Evolutionary conservation across 1,140 invertebrate genomes (phyloP), one percentile per base, ranked within the genome.

Genomic region (Lineus longissimus): DNA sequence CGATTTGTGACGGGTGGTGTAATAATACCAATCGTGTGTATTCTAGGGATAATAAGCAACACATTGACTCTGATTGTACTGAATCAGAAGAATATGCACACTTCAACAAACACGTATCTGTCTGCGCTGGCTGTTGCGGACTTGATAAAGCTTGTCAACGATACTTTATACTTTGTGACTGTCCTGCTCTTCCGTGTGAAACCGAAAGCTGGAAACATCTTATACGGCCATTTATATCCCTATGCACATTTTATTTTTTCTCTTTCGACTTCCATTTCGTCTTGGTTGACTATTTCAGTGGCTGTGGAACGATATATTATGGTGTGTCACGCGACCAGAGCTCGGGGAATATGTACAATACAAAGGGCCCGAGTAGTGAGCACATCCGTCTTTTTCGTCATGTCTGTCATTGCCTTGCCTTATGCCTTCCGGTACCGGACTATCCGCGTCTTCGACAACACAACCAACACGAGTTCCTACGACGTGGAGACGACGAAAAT

Each of bases 241-340:
- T 78, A 76, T 57, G 78, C 79, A 11, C 79, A 81, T 65, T 82
- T 78, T 65, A 71, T 81, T 30, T 81, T 81, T 62, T 76, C 80
- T 61, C 68, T 79, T 62, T 76, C 75, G 25, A 75, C 77, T 0
- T 76, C 76, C 62, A 73, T 76, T 1, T 79, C 93, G n/a, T 94
- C 95, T 54, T 98, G 97, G 84, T 85, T 97, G 69, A 98, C 95
- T 0, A 86, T 98, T 41, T 92, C 92, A 0, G 94, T 98, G 15
- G 96, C 95, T 0, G 85, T 96, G 66, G 95, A 98, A 80, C 85
- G 95, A 45, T 98, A 94, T 83, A 90, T 98, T 43, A 94, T 94
- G 0, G 94, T 98, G 0, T 97, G 94, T 76, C 91, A 95, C 80
- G 93, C 94, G 0, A 84, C 96, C 7, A 86, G 87, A 61, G 93